Conservation (phyloP, 2,888 invertebrate species). For the Macrosoma leucophasiata region DNA sequence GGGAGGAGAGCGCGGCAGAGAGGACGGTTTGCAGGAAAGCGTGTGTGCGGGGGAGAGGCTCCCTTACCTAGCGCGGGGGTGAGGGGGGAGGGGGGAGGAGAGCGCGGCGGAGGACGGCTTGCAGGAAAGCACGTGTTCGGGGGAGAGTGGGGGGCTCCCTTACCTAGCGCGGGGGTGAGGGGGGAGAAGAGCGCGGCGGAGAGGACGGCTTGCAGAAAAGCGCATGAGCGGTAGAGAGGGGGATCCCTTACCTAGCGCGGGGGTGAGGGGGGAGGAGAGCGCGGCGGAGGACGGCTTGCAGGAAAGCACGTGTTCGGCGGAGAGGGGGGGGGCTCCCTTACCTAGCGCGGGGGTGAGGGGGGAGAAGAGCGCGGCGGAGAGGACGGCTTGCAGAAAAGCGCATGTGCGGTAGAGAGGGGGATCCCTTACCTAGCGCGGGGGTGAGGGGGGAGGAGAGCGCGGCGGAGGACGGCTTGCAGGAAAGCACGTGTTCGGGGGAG, state of each 20-base stretch:
- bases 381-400: conserved; percentile 94
- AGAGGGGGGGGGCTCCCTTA: conserved; percentile 94
- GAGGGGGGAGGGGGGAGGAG: background rate
- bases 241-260: conserved; percentile 87
- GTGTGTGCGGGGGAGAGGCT: no score
- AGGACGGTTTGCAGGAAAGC: conserved; percentile 95
- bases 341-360: conserved; percentile 96
- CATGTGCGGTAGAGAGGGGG: no score
- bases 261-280: conserved; percentile 96
- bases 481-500: background rate
- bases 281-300: conserved; percentile 95
- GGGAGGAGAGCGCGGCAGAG: conserved; percentile 96
- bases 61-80: no score
- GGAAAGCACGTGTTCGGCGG: conserved; percentile 98
- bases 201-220: conserved; percentile 95
- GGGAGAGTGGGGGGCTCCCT: no score
- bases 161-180: conserved; percentile 92
- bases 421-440: no score
- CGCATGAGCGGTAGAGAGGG: no score
- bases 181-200: conserved; percentile 96
- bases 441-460: background rate
- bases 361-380: conserved; percentile 95
- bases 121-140: no score
- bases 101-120: background rate
- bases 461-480: background rate